Base-by-base conservation (phyloP, 2,888 invertebrate genomes). In the Watsonalla binaria region DNA sequence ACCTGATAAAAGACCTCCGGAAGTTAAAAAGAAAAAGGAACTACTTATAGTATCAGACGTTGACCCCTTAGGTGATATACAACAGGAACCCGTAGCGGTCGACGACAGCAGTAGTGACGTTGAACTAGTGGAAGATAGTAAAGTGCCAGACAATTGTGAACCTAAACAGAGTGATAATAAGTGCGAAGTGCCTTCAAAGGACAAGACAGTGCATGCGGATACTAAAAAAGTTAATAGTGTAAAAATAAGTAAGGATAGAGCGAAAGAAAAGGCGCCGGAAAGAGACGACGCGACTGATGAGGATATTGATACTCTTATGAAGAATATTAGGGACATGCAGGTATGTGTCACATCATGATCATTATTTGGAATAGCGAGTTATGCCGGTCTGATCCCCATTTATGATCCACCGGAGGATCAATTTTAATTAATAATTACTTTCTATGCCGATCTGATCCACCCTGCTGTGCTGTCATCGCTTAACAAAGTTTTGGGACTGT, bases 81-180 rank as follows among this genome's bases (percentile, higher is more conserved):
- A 72, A 0, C 69, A 62, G 2, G 90, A 90, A 54, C 79, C 87
- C 0, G 62, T 86, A 0, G 79, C 84, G 0, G 65, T 90, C 0
- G 91, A 91, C 47, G 91, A 91, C 54, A 91, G 91, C 60, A 90
- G 90, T 60, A 91, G 91, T 80, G 91, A 91, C 45, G 87, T 91
- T 0, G 91, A 91, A 74, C 67, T 91, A 49, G 76, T 91, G 2
- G 90, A 89, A 55, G 86, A 84, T 52, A 72, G 61, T 54, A 49
- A 49, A 49, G 49, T 49, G 37, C 63, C 66, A 57, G 82, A 81
- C 61, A 82, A 76, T 73, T 78, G 80, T 82, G 73, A 70, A 63
- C 62, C 53, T 56, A 67, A 64, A 54, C 34, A 46, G 48, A 66
- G 73, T 74, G 83, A 79, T 61, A 66, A 56, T 53, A 77, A 74